Percentiles rank a stretch among this genome's conserved stretches.
Evolutionary conservation across 1,140 invertebrate genomes (phyloP).

Genomic region (Globodera ellingtonae): DNA sequence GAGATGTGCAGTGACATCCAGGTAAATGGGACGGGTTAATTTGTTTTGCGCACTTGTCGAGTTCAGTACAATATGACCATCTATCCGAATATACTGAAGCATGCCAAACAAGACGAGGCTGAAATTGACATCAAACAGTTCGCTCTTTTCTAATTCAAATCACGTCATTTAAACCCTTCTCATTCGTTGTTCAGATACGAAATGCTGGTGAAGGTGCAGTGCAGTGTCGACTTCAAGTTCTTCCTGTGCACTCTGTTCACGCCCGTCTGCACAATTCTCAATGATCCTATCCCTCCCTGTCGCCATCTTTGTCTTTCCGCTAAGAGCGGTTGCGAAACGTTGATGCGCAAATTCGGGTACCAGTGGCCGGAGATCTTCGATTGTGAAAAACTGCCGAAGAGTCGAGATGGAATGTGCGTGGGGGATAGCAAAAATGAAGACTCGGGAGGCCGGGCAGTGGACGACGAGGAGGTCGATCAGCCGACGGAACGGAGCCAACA

Average conservation of each 20-base stretch:
- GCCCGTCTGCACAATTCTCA: conserved; percentile 90
- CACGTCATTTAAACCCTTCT: not conserved
- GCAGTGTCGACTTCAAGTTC: conserved; percentile 80
- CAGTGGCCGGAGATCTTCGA: conserved; percentile 89
- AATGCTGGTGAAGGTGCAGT: conserved; percentile 91
- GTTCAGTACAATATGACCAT: conserved; percentile 87
- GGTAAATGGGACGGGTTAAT: not conserved
- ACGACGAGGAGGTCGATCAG: not conserved
- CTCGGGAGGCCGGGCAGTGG: conserved; percentile 2
- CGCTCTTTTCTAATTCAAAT: not conserved
- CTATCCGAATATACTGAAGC: conserved; percentile 89
- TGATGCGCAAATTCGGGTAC: conserved; percentile 91
- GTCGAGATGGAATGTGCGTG: conserved; percentile 76
- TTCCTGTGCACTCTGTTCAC: conserved; percentile 94
- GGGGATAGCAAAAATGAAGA: conserved; percentile 70
- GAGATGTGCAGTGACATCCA: conserved; percentile 84
- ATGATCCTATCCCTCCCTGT: conserved; percentile 86
- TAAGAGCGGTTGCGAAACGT: conserved; percentile 80
- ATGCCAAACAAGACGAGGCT: conserved; percentile 91
- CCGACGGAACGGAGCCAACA: conserved; percentile 23
- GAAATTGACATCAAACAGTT: conserved; percentile 83
- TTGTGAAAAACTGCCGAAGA: conserved; percentile 84
- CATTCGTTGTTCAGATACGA: conserved; percentile 71
- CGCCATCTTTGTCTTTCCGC: conserved; percentile 83
- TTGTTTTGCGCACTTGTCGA: not conserved